Evolutionary conservation across 92 coral and sea anemone species (phyloP).

Genomic region (Plumapathes pennacea): DNA sequence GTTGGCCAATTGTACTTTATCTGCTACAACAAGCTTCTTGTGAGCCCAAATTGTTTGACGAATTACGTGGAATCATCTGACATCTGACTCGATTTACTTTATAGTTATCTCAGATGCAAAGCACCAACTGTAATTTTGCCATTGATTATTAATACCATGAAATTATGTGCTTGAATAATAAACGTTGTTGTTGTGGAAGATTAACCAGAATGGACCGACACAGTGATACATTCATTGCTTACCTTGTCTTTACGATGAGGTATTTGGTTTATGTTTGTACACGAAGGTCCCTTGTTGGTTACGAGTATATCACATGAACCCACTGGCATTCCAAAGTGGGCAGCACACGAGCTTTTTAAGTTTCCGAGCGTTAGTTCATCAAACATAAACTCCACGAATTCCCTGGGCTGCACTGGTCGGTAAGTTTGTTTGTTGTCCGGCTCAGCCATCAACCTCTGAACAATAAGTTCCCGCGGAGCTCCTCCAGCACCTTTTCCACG

Average conservation of each 20-base stretch:
- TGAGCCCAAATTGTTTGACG: too few relatives aligned
- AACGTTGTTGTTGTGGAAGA: too few relatives aligned
- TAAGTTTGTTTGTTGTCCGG: slow-evolving; percentile 58
- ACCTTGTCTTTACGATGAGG: slow-evolving; percentile 46
- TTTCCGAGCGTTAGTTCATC: slow-evolving; percentile 45
- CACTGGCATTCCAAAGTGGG: slow-evolving; percentile 40
- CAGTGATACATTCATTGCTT: too few relatives aligned
- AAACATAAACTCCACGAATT: slow-evolving; percentile 39
- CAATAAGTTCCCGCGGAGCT: slow-evolving; percentile 34
- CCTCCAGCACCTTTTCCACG: slow-evolving; percentile 17
- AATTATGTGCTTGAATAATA: too few relatives aligned
- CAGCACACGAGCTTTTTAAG: slow-evolving; percentile 49
- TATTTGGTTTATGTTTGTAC: slow-evolving; percentile 53
- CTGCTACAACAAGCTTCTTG: too few relatives aligned
- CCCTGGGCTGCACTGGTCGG: slow-evolving; percentile 47
- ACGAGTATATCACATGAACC: slow-evolving; percentile 50
- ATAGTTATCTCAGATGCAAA: too few relatives aligned
- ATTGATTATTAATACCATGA: too few relatives aligned
- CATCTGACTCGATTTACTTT: too few relatives aligned
- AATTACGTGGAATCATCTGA: too few relatives aligned
- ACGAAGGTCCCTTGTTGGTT: slow-evolving; percentile 52
- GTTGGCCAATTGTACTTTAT: too few relatives aligned
- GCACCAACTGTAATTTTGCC: too few relatives aligned
- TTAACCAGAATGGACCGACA: too few relatives aligned
- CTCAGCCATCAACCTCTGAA: slow-evolving; percentile 48